Conservation (phyloP, 2,888 invertebrate species). For the Drosophila birchii region DNA sequence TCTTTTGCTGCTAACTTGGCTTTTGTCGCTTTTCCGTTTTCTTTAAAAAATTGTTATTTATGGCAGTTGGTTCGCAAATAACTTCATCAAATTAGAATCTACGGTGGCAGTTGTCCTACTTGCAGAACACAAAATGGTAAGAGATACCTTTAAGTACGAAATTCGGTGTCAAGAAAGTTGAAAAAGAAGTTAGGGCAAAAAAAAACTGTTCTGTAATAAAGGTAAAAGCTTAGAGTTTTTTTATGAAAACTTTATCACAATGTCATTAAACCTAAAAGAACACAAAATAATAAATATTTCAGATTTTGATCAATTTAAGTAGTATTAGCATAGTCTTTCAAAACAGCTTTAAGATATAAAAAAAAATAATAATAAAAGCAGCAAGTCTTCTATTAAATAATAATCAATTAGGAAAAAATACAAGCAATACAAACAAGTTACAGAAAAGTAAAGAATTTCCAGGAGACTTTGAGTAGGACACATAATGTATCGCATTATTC, state of each 20-base stretch:
- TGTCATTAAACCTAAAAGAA: too few species aligned
- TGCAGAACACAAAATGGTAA: neutral
- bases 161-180: neutral
- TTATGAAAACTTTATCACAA: too few species aligned
- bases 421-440: neutral
- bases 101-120: slow-evolving; percentile 18
- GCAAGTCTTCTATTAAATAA: slow-evolving; percentile 4
- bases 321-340: neutral
- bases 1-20: slow-evolving; percentile 12
- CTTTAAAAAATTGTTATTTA: slow-evolving; percentile 44
- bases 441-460: neutral
- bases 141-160: neutral
- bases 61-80: slow-evolving; percentile 34
- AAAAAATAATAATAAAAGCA: neutral
- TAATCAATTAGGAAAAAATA: neutral
- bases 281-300: neutral
- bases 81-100: slow-evolving; percentile 44
- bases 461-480: neutral
- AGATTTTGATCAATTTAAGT: neutral
- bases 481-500: slow-evolving; percentile 83
- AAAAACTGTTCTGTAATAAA: neutral
- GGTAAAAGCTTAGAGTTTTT: neutral
- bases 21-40: slow-evolving; percentile 28
- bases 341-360: neutral
- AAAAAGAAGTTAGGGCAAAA: neutral